Evolutionary conservation across 1,140 invertebrate genomes (phyloP), one percentile per base, ranked within the genome.

Genomic region (Drosophila sturtevanti): DNA sequence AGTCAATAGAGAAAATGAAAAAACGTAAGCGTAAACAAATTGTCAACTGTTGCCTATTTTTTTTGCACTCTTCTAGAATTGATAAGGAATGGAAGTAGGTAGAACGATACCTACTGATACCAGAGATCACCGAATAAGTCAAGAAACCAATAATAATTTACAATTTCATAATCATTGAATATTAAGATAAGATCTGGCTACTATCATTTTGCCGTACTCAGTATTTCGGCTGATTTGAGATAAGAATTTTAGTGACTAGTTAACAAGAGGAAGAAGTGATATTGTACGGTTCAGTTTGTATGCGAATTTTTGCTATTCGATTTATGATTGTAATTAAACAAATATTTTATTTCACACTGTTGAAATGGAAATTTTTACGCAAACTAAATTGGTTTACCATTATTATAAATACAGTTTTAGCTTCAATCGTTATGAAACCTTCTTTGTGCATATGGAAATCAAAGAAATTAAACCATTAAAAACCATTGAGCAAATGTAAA

Each of bases 1-100:
- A 75, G 64, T 75, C 72, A 75, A 52, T n/a, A 2, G 37, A n/a
- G n/a, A n/a, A n/a, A n/a, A 21, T 12, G 11, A 34, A 55, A 72
- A 59, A 75, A 56, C 31, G 52, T 3, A 18, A 34, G 9, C 14
- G 14, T 10, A 18, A 56, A 18, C 24, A 18, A 18, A 16, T 27
- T 56, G 9, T 10, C 11, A 3, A 34, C 31, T 18, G n/a, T 56
- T 56, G 54, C 54, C 54, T 35, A 34, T 31, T 34, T 55, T 55
- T 31, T 34, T 55, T 55, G n/a, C 52, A 11, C 27, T 34, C 16
- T 31, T 18, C 18, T 18, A 11, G 1, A 56, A 56, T 34, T 35
- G 54, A 56, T 56, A 56, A 56, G 4, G 16, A 56, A 55, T 34
- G 4, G 7, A 7, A 16, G 52, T 34, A 11, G 14, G 31, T 2